Evolutionary conservation across 1,140 invertebrate genomes (phyloP).

Genomic region (Arion vulgaris): DNA sequence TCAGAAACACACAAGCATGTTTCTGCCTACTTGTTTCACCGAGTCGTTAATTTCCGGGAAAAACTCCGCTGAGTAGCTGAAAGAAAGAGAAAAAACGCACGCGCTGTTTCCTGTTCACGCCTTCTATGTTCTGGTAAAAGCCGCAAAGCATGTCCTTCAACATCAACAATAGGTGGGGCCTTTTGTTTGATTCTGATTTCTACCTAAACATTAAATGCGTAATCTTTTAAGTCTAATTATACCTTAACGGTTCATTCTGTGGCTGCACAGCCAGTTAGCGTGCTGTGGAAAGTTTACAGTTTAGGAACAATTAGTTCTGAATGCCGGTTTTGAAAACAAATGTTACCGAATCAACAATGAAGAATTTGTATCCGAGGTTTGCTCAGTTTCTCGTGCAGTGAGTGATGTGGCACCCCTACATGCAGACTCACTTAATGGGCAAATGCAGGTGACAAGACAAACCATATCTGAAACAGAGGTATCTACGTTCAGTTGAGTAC

Average conservation of each 20-base stretch:
- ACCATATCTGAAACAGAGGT: background rate
- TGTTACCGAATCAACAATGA: background rate
- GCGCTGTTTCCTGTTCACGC: background rate
- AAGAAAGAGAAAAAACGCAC: background rate
- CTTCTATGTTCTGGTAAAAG: background rate
- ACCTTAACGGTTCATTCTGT: background rate
- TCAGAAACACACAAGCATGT: conserved; percentile 1
- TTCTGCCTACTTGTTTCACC: conserved; percentile 11
- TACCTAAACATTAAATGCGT: background rate
- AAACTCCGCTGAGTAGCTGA: background rate
- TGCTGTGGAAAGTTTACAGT: background rate
- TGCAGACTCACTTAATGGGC: conserved; percentile 23
- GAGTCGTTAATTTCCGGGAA: conserved; percentile 22
- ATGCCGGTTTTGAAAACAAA: background rate
- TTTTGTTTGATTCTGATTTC: background rate
- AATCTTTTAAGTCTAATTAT: background rate
- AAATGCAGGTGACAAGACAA: background rate
- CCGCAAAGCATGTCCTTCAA: conserved; percentile 11
- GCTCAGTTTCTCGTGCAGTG: background rate
- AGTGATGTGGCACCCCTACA: conserved; percentile 14
- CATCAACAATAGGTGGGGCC: background rate
- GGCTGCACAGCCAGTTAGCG: background rate
- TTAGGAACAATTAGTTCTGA: background rate
- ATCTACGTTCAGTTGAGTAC: background rate
- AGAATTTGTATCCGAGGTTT: background rate